Percentiles rank a stretch among this genome's conserved stretches.
Evolutionary conservation across 2,888 invertebrate species (phyloP).

Genomic region (Trisateles emortualis): DNA sequence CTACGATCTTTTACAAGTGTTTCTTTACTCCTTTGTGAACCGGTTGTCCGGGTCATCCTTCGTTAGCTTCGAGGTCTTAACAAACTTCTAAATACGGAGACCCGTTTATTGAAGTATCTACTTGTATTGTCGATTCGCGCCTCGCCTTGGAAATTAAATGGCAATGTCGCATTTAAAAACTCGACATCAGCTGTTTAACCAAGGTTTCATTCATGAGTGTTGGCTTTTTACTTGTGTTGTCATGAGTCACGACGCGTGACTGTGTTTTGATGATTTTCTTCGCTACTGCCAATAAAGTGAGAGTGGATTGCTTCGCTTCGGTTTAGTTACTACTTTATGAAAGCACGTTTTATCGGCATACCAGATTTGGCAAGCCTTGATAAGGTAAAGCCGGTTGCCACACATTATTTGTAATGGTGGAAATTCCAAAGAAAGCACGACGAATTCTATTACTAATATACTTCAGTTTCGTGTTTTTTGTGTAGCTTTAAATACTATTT

Average conservation of each 20-base stretch:
- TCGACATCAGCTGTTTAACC: conserved; percentile 53
- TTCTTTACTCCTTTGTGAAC: conserved; percentile 11
- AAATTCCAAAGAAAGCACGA: not conserved
- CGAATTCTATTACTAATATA: not conserved
- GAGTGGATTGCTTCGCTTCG: conserved; percentile 10
- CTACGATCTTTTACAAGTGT: conserved; percentile 4
- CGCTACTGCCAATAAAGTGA: conserved; percentile 25
- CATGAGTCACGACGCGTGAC: conserved; percentile 20
- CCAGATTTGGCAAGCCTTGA: conserved; percentile 2
- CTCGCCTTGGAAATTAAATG: conserved; percentile 55
- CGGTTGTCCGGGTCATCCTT: conserved; percentile 22
- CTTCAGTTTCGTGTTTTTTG: too few species aligned
- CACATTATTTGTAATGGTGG: not conserved
- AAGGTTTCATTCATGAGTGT: conserved; percentile 60
- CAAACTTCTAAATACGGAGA: conserved; percentile 32
- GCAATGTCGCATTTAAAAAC: conserved; percentile 57
- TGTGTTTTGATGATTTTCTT: conserved; percentile 20
- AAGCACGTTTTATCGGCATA: conserved; percentile 13
- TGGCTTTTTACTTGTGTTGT: conserved; percentile 15
- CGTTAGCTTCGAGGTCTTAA: conserved; percentile 23
- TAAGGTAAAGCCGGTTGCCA: conserved; percentile 14
- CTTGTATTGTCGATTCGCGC: conserved; percentile 42
- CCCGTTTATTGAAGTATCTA: conserved; percentile 31
- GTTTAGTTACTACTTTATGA: conserved; percentile 4
- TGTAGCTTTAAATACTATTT: too few species aligned